phyloP scores from a whole-genome alignment of 1,140 invertebrate species.

The Micrasema minimum region DNA sequence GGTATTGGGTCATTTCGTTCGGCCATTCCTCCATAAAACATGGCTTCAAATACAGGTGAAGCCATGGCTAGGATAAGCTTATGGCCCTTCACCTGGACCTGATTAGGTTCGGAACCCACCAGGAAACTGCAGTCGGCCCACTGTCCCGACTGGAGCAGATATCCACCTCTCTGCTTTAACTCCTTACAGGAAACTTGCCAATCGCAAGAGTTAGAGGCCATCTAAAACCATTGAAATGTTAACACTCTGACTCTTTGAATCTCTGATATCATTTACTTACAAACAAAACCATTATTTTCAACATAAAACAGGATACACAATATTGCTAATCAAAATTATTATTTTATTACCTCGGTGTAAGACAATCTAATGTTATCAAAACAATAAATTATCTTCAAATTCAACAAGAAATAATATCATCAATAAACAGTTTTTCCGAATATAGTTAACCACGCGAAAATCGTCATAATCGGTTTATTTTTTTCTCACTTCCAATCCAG shows the following conservation, averaged over 20 bases:
- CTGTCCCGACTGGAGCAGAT: slow-evolving; percentile 78
- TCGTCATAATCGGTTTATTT: slow-evolving; percentile 38
- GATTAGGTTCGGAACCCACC: slow-evolving; percentile 81
- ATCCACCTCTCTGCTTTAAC: slow-evolving; percentile 75
- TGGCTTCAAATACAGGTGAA: slow-evolving; percentile 84
- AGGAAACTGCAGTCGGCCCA: slow-evolving; percentile 86
- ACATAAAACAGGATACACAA: too few species aligned
- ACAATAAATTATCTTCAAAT: slow-evolving; percentile 8
- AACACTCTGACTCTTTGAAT: too few species aligned
- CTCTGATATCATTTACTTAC: too few species aligned
- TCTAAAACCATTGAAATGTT: slow-evolving; percentile 17
- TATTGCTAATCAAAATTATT: too few species aligned
- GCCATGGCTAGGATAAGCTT: slow-evolving; percentile 86
- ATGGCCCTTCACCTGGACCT: slow-evolving; percentile 78
- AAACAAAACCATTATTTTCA: too few species aligned
- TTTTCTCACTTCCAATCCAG: slow-evolving; percentile 12
- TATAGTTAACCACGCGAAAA: slow-evolving; percentile 21
- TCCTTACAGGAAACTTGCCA: slow-evolving; percentile 79
- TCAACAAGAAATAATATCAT: background rate
- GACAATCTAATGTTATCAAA: slow-evolving; percentile 1
- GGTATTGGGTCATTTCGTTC: slow-evolving; percentile 78
- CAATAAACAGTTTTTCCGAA: slow-evolving; percentile 21
- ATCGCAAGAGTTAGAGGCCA: slow-evolving; percentile 62
- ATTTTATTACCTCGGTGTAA: too few species aligned
- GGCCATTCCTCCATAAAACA: slow-evolving; percentile 80